Evolutionary conservation across 2,113 vertebrate species (phyloP).

Genomic region (Dendrocopos noguchii): DNA sequence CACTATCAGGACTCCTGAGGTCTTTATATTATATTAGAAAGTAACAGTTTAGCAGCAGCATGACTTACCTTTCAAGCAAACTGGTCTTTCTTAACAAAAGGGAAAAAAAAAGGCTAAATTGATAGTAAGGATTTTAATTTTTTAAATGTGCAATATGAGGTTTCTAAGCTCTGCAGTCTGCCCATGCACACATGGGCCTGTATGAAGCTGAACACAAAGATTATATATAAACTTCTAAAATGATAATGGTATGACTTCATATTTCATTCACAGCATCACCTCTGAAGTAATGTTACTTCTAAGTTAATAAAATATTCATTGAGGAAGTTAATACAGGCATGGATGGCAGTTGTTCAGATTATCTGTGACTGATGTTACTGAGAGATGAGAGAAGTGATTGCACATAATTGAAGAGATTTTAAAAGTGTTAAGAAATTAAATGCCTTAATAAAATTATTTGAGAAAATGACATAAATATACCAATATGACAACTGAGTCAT

Average conservation of each 20-base stretch:
- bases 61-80: background rate
- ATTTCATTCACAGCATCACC: background rate
- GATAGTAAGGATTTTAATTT: background rate
- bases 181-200: background rate
- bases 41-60: background rate
- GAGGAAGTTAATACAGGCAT: background rate
- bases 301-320: background rate
- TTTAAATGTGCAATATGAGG: background rate
- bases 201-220: background rate
- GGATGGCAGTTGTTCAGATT: background rate
- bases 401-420: background rate
- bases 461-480: background rate
- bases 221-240: background rate
- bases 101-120: background rate
- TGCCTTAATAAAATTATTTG: background rate
- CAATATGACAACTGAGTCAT: background rate
- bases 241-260: background rate
- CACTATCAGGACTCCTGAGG: background rate
- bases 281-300: background rate
- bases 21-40: background rate
- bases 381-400: background rate
- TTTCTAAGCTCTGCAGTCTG: background rate
- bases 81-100: background rate
- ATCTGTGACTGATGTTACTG: background rate
- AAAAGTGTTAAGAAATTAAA: background rate